These are phyloP conservation scores for Aulostomus chinensis DNA, from an alignment of 2,797 vertebrate species.

Conservation along the genomic window DNA sequence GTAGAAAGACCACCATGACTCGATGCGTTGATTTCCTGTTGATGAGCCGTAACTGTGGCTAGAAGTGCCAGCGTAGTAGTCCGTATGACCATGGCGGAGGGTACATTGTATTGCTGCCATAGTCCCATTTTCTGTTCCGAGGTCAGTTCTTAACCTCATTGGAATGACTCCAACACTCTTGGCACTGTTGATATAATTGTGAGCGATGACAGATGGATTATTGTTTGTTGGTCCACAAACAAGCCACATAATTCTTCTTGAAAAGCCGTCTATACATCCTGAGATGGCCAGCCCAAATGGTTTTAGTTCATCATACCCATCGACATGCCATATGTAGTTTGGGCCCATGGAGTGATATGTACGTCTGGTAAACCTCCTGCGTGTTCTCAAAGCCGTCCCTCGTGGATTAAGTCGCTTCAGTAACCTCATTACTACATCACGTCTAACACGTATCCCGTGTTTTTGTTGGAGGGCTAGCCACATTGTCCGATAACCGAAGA, in stretches of 20 bases:
- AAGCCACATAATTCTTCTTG: slow-evolving; percentile 32
- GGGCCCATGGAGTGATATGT: slow-evolving; percentile 35
- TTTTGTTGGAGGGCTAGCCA: slow-evolving; percentile 27
- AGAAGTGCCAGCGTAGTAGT: too few relatives aligned
- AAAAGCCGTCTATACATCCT: slow-evolving; percentile 43
- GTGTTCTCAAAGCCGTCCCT: slow-evolving; percentile 12
- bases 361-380: slow-evolving; percentile 28
- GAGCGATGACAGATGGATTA: slow-evolving; percentile 24
- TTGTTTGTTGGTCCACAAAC: slow-evolving; percentile 40
- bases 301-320: slow-evolving; percentile 26
- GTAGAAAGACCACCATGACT: too few relatives aligned
- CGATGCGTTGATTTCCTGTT: too few relatives aligned
- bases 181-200: slow-evolving; percentile 7
- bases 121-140: slow-evolving; percentile 6
- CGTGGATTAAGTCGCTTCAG: slow-evolving; percentile 25
- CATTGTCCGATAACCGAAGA: slow-evolving; percentile 22
- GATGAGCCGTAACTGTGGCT: too few relatives aligned
- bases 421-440: slow-evolving; percentile 24
- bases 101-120: slow-evolving; percentile 16
- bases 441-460: slow-evolving; percentile 18
- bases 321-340: slow-evolving; percentile 34
- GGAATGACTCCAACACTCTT: slow-evolving; percentile 5
- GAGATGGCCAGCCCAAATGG: slow-evolving; percentile 24
- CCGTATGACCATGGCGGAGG: background rate
- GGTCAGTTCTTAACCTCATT: slow-evolving; percentile 10